Evolutionary conservation across 1,140 invertebrate species (phyloP).

Genomic region (Drosophila funebris): DNA sequence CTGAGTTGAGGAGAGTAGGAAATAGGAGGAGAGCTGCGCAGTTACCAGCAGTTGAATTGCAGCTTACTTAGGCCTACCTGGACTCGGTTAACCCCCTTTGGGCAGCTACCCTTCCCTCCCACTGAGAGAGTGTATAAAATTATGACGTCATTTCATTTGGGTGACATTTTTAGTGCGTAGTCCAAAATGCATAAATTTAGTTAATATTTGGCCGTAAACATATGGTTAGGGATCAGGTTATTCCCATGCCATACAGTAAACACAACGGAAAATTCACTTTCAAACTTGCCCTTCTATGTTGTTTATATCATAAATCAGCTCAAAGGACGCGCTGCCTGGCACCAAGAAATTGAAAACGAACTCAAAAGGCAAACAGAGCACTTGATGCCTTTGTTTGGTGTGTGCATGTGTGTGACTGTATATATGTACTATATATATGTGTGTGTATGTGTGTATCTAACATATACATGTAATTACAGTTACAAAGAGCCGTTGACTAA

Average conservation of each 20-base stretch:
- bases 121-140: conserved; percentile 25
- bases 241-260: conserved; percentile 1
- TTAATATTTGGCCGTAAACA: neutral
- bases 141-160: conserved; percentile 61
- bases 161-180: conserved; percentile 25
- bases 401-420: conserved; percentile 15
- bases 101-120: neutral
- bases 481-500: conserved; percentile 54
- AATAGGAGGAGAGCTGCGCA: conserved; percentile 53
- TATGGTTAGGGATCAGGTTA: conserved; percentile 9
- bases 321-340: conserved; percentile 10
- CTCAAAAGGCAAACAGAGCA: neutral
- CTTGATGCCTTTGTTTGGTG: conserved; percentile 8
- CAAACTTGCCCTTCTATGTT: conserved; percentile 2
- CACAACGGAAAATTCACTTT: conserved; percentile 19
- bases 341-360: conserved; percentile 12
- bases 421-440: too few relatives aligned
- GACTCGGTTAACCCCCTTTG: neutral
- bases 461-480: conserved; percentile 59
- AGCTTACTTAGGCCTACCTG: conserved; percentile 52
- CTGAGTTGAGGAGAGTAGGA: neutral
- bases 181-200: conserved; percentile 16
- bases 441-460: conserved; percentile 38
- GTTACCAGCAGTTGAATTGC: conserved; percentile 44
- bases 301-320: conserved; percentile 33